Evolutionary conservation across 2,797 vertebrate genomes (phyloP).

Genomic region (Adelosebastes latens): DNA sequence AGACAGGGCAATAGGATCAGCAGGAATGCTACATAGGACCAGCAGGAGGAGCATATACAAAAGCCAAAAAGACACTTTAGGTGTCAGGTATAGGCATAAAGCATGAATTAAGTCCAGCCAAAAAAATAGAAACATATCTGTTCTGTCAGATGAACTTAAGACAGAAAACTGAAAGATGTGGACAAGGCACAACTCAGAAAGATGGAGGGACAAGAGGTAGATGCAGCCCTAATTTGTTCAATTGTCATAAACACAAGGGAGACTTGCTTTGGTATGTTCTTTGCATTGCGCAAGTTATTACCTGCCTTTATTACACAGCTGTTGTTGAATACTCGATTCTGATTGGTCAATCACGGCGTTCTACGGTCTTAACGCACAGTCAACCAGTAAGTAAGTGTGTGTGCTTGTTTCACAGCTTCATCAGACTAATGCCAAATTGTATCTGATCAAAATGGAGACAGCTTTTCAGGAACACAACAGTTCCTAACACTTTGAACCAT

Average conservation of each 20-base stretch:
- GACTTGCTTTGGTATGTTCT: background rate
- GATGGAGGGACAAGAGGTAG: background rate
- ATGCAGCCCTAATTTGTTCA: background rate
- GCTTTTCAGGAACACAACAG: conserved; percentile 1
- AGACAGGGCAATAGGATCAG: background rate
- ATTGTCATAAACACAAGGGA: background rate
- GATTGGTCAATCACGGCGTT: too few relatives aligned
- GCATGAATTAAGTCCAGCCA: background rate
- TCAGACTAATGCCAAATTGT: conserved; percentile 6
- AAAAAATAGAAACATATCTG: background rate
- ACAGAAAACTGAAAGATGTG: background rate
- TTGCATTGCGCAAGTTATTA: background rate
- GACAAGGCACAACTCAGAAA: background rate
- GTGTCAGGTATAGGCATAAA: background rate
- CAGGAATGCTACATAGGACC: background rate
- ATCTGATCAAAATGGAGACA: conserved; percentile 31
- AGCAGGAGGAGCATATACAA: background rate
- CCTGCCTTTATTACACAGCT: background rate
- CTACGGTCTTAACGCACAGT: background rate
- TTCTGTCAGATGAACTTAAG: background rate
- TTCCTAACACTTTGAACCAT: background rate
- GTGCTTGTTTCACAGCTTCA: conserved; percentile 31
- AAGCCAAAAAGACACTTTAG: background rate
- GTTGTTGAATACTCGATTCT: too few relatives aligned
- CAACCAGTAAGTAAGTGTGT: background rate